These are phyloP conservation scores for Poliocrania exsul DNA, from an alignment of 2,797 vertebrate genomes.

Conservation along the genomic window DNA sequence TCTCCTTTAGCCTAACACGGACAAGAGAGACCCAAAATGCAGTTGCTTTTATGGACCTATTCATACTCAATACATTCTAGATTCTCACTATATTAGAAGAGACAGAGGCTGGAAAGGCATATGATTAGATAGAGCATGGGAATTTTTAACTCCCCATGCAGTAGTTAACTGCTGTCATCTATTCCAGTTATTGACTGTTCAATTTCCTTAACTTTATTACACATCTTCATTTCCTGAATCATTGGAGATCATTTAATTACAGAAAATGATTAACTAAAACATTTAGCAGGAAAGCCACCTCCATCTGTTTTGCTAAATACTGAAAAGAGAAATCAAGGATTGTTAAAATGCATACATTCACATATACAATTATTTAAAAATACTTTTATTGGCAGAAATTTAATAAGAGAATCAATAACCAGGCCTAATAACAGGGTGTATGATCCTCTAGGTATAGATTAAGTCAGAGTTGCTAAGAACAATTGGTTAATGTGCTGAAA, in stretches of 20 bases:
- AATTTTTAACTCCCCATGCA: slow-evolving; percentile 18
- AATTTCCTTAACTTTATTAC: slow-evolving; percentile 52
- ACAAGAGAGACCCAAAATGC: background rate
- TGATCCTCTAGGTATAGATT: slow-evolving; percentile 5
- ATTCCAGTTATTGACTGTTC: slow-evolving; percentile 54
- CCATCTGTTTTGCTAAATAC: slow-evolving; percentile 37
- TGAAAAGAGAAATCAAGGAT: background rate
- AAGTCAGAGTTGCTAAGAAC: slow-evolving; percentile 40
- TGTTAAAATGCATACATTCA: slow-evolving; percentile 1
- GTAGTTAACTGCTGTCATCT: slow-evolving; percentile 38
- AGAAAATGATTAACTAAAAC: slow-evolving; percentile 59
- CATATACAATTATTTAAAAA: background rate
- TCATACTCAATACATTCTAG: background rate
- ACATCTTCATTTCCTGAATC: slow-evolving; percentile 49
- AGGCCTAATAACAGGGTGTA: background rate
- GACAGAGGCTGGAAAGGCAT: background rate
- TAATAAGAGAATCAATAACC: slow-evolving; percentile 8
- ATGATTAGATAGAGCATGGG: background rate
- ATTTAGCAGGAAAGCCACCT: slow-evolving; percentile 28
- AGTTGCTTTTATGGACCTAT: background rate
- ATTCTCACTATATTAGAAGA: background rate
- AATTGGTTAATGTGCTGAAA: slow-evolving; percentile 24
- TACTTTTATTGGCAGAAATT: background rate
- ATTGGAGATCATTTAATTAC: slow-evolving; percentile 56
- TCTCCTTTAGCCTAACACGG: background rate